A percentile compares a stretch with the other conserved stretches of the same genome.
Conservation (phyloP, 2,797 vertebrate species). For the Epinephelus awoara region DNA sequence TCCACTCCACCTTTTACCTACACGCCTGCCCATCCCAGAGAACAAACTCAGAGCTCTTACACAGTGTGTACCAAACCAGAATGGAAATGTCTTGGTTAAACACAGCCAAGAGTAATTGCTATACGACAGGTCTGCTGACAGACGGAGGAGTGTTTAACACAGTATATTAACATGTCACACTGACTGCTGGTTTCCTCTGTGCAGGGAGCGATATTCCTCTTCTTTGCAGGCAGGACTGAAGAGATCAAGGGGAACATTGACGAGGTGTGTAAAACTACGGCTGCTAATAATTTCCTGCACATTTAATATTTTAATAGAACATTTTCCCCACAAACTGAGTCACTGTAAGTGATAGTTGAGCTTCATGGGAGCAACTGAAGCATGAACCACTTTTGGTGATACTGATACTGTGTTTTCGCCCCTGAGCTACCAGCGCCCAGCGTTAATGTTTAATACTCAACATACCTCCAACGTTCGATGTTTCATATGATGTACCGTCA, state of each 20-base stretch:
- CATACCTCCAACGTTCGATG: background rate
- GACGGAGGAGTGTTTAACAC: background rate
- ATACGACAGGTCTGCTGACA: background rate
- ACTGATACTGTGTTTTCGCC: too few relatives aligned
- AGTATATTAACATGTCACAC: background rate
- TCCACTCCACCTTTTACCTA: constrained; percentile 65
- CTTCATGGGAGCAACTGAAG: too few relatives aligned
- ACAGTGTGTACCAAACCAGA: constrained; percentile 43
- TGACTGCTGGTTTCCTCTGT: constrained; percentile 13
- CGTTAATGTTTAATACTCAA: constrained; percentile 24
- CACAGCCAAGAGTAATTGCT: constrained; percentile 37
- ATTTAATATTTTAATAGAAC: too few relatives aligned
- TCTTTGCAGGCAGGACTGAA: constrained; percentile 90
- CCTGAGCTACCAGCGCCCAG: background rate
- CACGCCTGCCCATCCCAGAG: constrained; percentile 74
- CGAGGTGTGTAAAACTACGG: constrained; percentile 76
- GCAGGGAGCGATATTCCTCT: constrained; percentile 91
- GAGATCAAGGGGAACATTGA: constrained; percentile 92
- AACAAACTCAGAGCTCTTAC: constrained; percentile 70
- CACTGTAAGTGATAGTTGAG: too few relatives aligned
- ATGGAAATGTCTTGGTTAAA: constrained; percentile 55
- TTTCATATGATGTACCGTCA: background rate
- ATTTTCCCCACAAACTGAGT: too few relatives aligned
- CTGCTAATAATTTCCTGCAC: too few relatives aligned
- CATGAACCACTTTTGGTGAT: background rate